Base-by-base conservation (phyloP, 2,797 vertebrate genomes). In the Champsocephalus gunnari region DNA sequence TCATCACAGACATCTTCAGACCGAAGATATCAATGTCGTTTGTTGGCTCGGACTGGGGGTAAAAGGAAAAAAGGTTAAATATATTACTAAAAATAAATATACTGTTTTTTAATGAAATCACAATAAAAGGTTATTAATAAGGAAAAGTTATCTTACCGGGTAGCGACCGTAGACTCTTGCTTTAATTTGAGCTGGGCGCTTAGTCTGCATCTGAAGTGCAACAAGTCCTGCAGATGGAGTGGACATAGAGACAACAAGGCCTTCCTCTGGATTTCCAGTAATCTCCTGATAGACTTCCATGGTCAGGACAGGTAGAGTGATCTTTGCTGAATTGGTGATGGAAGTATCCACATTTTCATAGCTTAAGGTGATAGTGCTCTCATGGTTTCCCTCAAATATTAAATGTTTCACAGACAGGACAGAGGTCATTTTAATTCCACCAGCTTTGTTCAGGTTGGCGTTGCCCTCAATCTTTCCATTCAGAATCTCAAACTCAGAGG, bases 211-310 rank as follows among this genome's bases (percentile, higher is more conserved):
- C 55, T 95, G 82, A 58, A 96, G 75, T 70, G 92, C 95, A 68
- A 99, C 66, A 14, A 92, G 89, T 68, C 97, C 97, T 3, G 92
- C 67, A 81, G 95, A 93, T 76, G 97, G 95, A 66, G 91, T 95
- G 64, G 94, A 95, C 61, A 96, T 19, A 5, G 93, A 95, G 34
- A 90, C 75, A 0, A 90, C 89, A 38, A 94, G 8, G 5, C 89
- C 91, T 11, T 85, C 88, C 2, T 83, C 79, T 3, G 93, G 91
- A 87, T 96, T 97, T 89, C 94, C 96, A 64, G 83, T 95, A 53
- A 98, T 92, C 59, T 96, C 92, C 81, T 99, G 97, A 60, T 93
- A 89, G 84, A 97, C 93, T 91, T 95, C 94, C 4, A 96, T 82
- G 44, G 73, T 91, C 57, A 94, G 28, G 67, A 85, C 14, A 19